Evolutionary conservation across 2,113 vertebrate species (phyloP), one percentile per base, ranked within the genome.

Genomic region (Microcebus lehilahytsara): DNA sequence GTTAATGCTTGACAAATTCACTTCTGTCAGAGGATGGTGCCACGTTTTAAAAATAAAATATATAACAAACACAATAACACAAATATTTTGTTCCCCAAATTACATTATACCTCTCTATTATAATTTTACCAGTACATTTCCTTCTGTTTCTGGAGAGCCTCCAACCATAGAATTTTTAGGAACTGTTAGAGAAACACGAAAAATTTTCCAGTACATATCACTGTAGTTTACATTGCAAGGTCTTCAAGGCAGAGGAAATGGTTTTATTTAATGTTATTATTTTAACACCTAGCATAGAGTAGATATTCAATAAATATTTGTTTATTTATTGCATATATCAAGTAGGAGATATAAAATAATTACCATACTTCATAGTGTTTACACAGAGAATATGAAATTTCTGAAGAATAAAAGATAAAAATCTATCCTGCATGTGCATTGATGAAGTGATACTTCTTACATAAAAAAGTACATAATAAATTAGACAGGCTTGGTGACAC

Each of bases 1-100:
- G 79, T 84, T 93, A 96, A 94, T 40, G 27, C 46, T 86, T 93
- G 95, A 92, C 67, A 97, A 67, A 80, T 89, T 95, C 88, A 97
- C 74, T 97, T 97, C 87, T 92, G 34, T 89, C 92, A 79, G 85
- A 74, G 67, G 49, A 92, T n/a, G 49, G 22, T 58, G 58, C 40
- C 87, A 72, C 96, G 71, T 95, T 98, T 97, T 97, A 89, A 97
- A 98, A 97, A 40, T 0, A 0, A 25, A 14, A 91, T 46, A 94
- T 69, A 96, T 97, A 85, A 97, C 46, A 96, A 97, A 97, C 78
- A 93, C 22, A 72, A 51, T 60, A 92, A 67, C 60, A 6, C 32
- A 62, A 93, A 89, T 17, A 67, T 23, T 32, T 62, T 9, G 42
- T 56, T 13, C 56, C 60, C 9, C 30, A 7, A 89, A 83, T 79